Conservation (phyloP, 2,113 vertebrate genomes). For the Zootoca vivipara region DNA sequence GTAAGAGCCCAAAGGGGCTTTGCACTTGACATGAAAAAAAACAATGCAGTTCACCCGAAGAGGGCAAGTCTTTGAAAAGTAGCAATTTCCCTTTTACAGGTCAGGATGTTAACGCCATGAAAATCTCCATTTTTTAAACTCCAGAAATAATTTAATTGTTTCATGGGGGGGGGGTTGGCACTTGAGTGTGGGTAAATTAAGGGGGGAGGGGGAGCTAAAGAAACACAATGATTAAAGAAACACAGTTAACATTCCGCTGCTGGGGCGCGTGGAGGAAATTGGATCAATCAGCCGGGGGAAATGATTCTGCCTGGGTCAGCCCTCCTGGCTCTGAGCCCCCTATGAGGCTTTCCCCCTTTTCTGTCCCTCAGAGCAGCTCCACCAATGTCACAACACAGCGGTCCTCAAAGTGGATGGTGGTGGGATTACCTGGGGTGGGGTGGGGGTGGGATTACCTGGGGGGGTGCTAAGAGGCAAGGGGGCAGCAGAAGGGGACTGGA, state of each 20-base stretch:
- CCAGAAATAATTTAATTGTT: constrained; percentile 35
- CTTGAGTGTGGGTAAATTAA: neutral
- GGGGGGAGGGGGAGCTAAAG: neutral
- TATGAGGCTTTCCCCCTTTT: neutral
- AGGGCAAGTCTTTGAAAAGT: constrained; percentile 49
- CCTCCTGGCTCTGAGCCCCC: neutral
- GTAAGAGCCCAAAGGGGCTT: constrained; percentile 34
- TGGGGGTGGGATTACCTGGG: too few species aligned
- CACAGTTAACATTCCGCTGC: neutral
- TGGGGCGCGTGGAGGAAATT: neutral
- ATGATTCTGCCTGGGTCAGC: neutral
- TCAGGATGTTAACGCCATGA: constrained; percentile 40
- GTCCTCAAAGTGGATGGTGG: too few species aligned
- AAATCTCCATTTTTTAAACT: constrained; percentile 37
- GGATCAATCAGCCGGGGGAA: neutral
- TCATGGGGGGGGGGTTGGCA: neutral
- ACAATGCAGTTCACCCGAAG: constrained; percentile 49
- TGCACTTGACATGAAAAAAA: constrained; percentile 60
- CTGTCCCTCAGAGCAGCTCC: neutral
- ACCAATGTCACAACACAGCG: neutral
- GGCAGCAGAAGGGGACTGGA: too few species aligned
- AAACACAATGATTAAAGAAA: neutral
- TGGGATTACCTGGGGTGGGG: too few species aligned
- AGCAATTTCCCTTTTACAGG: constrained; percentile 60
- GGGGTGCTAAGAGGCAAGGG: too few species aligned